Base-by-base conservation (phyloP, 2,888 invertebrate genomes). In the Rhyacophila evoluta region DNA sequence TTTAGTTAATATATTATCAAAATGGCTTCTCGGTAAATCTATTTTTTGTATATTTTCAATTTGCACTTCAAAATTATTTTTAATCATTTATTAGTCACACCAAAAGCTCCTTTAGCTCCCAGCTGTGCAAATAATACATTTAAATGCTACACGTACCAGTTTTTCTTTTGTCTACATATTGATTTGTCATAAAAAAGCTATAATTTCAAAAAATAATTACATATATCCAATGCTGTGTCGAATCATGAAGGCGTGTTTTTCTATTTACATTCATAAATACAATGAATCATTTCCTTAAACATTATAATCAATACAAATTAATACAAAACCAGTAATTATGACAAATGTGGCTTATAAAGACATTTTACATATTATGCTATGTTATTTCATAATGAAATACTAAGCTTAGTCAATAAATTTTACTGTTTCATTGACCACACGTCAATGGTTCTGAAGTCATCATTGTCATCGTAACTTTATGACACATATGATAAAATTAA, bases 251-350 rank as follows among this genome's bases (percentile, higher is more conserved):
- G 55, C 19, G 55, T 55, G 55, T 55, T 55, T n/a, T 55, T 55
- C 8, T 55, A 55, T 55, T 55, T 55, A 6, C 55, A 55, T 55
- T 55, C 55, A 55, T 8, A 55, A 19, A 55, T 19, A 55, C 19
- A 55, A 19, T 55, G 55, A 55, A 55, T 55, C 55, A 55, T 19
- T 55, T 55, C 55, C 55, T 55, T 12, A 55, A 55, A 25, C 55
- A 25, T 41, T 41, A 41, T 41, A 41, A 41, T 55, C 25, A 19
- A 55, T 19, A 55, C 19, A 55, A 55, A 12, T 55, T 55, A 55
- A 25, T 25, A 55, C 55, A 55, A 55, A 55, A 25, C 19, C 19
- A 12, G 55, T 55, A 55, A 55, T 55, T 55, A 55, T 55, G 55
- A 55, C 25, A 4, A 55, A 55, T 55, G 55, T 55, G 15, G 6